These are phyloP conservation scores for Datnioides undecimradiatus DNA, from an alignment of 2,113 vertebrate genomes.

Conservation along the genomic window DNA sequence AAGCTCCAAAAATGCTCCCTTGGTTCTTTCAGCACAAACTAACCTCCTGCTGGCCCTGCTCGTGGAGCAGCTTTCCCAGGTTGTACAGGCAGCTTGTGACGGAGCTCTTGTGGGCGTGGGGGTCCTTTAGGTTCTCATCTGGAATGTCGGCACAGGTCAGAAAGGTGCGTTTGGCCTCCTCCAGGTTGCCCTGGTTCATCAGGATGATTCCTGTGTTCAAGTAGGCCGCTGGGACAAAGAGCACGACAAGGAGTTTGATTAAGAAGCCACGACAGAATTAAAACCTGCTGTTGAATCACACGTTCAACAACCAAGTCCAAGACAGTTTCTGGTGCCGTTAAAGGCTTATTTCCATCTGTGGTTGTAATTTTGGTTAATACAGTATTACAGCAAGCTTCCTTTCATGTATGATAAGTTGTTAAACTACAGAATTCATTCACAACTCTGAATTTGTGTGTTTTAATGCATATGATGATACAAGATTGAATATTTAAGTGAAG, in stretches of 20 bases:
- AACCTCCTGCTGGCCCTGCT: constrained; percentile 96
- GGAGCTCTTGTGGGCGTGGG: constrained; percentile 97
- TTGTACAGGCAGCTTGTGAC: constrained; percentile 99
- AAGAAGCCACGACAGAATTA: not conserved
- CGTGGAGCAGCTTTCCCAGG: constrained; percentile 96
- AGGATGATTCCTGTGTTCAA: constrained; percentile 98
- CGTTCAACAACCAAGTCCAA: not conserved
- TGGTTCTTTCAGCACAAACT: not conserved
- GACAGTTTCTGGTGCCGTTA: not conserved
- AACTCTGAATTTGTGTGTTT: too few relatives aligned
- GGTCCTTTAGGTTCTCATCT: constrained; percentile 98
- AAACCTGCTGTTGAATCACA: not conserved
- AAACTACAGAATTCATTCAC: not conserved
- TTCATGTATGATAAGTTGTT: not conserved
- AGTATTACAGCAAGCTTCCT: too few relatives aligned
- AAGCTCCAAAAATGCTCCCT: not conserved
- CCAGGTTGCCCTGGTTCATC: constrained; percentile 95
- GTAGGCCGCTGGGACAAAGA: constrained; percentile 91
- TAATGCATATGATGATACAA: too few relatives aligned
- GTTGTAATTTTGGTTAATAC: too few relatives aligned
- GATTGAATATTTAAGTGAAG: not conserved
- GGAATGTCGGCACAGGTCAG: constrained; percentile 97
- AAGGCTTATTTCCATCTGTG: not conserved
- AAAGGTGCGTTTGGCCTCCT: constrained; percentile 94
- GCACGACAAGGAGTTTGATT: not conserved